Evolutionary conservation across 2,797 vertebrate genomes (phyloP), one percentile per base, ranked within the genome.

Genomic region (Pseudotriccus pelzelni): DNA sequence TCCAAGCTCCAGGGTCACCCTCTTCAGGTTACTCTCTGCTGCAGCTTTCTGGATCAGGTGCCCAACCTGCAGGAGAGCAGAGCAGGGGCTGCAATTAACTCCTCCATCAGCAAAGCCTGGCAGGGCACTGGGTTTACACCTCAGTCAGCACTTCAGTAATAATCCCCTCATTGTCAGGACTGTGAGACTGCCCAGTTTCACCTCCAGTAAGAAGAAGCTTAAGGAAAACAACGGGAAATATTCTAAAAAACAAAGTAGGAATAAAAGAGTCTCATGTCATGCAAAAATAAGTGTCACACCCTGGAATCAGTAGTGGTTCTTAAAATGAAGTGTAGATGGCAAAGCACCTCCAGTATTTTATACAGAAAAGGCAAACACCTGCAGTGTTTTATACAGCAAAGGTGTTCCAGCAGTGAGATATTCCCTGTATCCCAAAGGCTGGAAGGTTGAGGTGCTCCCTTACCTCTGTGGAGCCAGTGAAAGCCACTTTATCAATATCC

Each of bases 391-490:
- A 32, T 10, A 23, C 10, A n/a, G 27, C 37, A 66, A 27, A n/a
- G 39, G 30, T 10, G 17, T 27, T 27, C 28, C 6, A 92, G 56
- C 34, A 49, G 1, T 12, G 32, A 60, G 64, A 3, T 4, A 10
- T 1, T 28, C 66, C 17, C 30, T 12, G 1, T 11, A 15, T 10
- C 6, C n/a, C 50, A 19, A 32, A 41, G 43, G 36, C 28, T 62
- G 49, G 41, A 20, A 28, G 39, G 56, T 11, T 10, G 43, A 72
- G 80, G 12, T 1, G 32, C 23, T 44, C 8, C 68, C 97, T 94
- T 96, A 99, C 99, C 98, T 99, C 98, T 0, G 99, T 99, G 88
- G 99, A 99, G 36, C 99, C 99, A 0, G 99, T 99, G 97, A 99
- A 99, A 12, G 99, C 99, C 94, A 99, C 97, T 97, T 99, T 99